Percentiles rank a stretch among this genome's conserved stretches.
Evolutionary conservation across 2,888 invertebrate genomes (phyloP).

Genomic region (Cybosia mesomella): DNA sequence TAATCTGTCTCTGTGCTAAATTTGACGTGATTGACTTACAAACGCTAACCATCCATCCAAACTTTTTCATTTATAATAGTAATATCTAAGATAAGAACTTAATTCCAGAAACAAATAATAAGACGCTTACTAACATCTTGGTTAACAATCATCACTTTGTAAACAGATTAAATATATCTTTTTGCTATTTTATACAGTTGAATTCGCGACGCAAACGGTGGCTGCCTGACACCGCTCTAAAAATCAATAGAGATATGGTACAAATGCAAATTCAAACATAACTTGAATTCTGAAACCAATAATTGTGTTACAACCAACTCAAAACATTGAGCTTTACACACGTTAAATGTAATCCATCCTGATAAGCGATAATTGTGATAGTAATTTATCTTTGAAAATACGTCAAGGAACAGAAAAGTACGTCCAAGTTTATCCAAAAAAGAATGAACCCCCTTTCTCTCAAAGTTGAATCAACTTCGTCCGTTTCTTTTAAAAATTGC

Average conservation of each 20-base stretch:
- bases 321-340: constrained; percentile 37
- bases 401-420: constrained; percentile 56
- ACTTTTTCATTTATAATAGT: not conserved
- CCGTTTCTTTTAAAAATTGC: constrained; percentile 48
- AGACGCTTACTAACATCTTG: not conserved
- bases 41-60: not conserved
- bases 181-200: no score
- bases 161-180: not conserved
- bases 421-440: constrained; percentile 61
- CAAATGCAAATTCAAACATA: constrained; percentile 31
- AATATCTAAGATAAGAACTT: not conserved
- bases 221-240: constrained; percentile 15
- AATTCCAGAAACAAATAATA: not conserved
- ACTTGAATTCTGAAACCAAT: constrained; percentile 39
- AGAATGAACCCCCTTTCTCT: constrained; percentile 49
- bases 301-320: constrained; percentile 36
- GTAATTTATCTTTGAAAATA: constrained; percentile 54
- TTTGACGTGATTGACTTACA: not conserved
- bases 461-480: constrained; percentile 20
- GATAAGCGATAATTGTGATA: constrained; percentile 52
- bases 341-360: constrained; percentile 50
- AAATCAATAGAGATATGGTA: constrained; percentile 37
- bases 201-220: constrained; percentile 14
- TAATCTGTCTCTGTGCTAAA: not conserved
- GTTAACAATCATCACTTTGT: not conserved